Conservation (phyloP, 2,797 vertebrate species). For the Sebastes hubbsi region DNA sequence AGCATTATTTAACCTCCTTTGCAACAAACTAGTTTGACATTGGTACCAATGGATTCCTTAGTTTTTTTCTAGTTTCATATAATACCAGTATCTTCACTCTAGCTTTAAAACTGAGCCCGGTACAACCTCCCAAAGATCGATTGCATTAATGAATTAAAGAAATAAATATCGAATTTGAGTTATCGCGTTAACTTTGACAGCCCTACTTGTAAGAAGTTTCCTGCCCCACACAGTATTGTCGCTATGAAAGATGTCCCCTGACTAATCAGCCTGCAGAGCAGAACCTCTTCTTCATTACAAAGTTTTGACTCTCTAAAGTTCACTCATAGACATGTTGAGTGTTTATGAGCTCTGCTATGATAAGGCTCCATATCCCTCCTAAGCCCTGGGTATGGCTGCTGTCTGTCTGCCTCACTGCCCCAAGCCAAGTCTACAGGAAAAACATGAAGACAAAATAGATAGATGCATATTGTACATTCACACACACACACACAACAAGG, state of each 20-base stretch:
- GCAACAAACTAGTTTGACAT: too few species aligned
- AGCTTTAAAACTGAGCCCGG: too few species aligned
- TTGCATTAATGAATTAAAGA: too few species aligned
- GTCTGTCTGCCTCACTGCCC: constrained; percentile 2
- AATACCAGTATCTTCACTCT: too few species aligned
- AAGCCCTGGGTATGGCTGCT: constrained; percentile 11
- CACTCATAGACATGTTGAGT: neutral
- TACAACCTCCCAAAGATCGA: too few species aligned
- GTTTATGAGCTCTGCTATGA: neutral
- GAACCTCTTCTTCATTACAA: neutral
- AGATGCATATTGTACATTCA: neutral
- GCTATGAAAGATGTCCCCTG: neutral
- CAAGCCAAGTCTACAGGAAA: neutral
- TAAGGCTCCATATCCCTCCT: constrained; percentile 9
- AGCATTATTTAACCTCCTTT: too few species aligned
- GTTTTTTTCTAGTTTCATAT: too few species aligned
- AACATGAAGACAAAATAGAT: constrained; percentile 12
- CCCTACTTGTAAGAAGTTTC: neutral
- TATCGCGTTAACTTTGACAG: too few species aligned
- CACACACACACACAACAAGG: constrained; percentile 25
- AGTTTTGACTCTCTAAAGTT: neutral
- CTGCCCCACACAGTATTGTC: neutral
- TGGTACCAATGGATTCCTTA: too few species aligned
- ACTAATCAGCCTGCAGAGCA: neutral
- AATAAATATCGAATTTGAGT: rapidly evolving